Percentiles rank a stretch among this genome's conserved stretches.
phyloP scores from a whole-genome alignment of 1,140 invertebrate genomes.

The Riptortus pedestris region DNA sequence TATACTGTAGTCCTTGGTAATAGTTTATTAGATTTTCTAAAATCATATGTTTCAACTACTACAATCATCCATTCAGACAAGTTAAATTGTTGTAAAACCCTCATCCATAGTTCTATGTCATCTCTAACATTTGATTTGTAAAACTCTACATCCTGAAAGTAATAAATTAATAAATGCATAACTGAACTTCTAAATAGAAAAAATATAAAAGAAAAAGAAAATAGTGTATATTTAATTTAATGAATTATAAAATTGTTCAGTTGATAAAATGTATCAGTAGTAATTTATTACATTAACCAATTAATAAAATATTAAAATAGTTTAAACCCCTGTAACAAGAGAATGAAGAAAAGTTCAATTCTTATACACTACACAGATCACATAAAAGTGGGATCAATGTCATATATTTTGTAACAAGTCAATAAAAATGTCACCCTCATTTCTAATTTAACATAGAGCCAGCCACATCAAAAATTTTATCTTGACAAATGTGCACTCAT shows the following conservation, averaged over 20 bases:
- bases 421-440: no score
- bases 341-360: no score
- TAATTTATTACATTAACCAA: no score
- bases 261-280: neutral
- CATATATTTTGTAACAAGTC: no score
- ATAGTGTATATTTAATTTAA: neutral
- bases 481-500: no score
- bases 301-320: no score
- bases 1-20: slow-evolving; percentile 83
- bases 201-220: neutral
- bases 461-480: no score
- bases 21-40: slow-evolving; percentile 82
- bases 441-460: no score
- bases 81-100: slow-evolving; percentile 57
- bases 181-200: neutral
- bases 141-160: slow-evolving; percentile 77
- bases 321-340: no score
- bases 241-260: neutral
- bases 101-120: slow-evolving; percentile 79
- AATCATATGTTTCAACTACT: slow-evolving; percentile 83
- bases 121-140: slow-evolving; percentile 79
- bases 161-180: neutral
- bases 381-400: no score
- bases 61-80: slow-evolving; percentile 90
- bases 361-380: no score